Conservation (phyloP, 2,888 invertebrate genomes). For the Nebria salina region DNA sequence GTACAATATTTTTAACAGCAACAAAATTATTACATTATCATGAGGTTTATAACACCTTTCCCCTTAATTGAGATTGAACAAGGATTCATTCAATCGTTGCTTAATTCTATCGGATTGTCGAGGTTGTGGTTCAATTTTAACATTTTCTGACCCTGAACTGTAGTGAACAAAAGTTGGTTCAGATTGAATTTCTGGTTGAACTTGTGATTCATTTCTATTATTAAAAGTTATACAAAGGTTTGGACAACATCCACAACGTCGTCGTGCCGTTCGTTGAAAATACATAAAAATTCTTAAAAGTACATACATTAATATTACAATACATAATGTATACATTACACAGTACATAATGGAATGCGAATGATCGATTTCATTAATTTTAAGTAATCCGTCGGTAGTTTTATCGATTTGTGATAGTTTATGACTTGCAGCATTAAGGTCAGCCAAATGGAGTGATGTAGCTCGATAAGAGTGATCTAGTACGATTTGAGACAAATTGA, state of each 20-base stretch:
- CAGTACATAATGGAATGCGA: background rate
- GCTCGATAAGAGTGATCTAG: slow-evolving; percentile 7
- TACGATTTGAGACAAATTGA: background rate
- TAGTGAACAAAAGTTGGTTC: background rate
- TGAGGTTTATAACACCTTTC: too few species aligned
- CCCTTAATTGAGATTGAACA: background rate
- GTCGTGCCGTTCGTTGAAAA: background rate
- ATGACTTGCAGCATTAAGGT: slow-evolving; percentile 3
- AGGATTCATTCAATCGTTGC: background rate
- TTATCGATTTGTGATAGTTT: slow-evolving; percentile 7
- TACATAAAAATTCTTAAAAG: background rate
- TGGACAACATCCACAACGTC: background rate
- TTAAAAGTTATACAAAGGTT: slow-evolving; percentile 6
- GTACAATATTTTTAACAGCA: too few species aligned
- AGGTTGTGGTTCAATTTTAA: slow-evolving; percentile 5
- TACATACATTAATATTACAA: slow-evolving; percentile 3
- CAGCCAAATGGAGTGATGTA: background rate
- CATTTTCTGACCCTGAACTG: background rate
- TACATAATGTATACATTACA: background rate
- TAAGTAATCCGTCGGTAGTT: background rate
- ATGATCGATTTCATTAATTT: background rate
- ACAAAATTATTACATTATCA: too few species aligned
- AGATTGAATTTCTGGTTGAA: background rate
- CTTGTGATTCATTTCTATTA: background rate
- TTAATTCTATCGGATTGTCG: background rate